phyloP scores from a whole-genome alignment of 1,140 invertebrate species.

The Plectrocnemia conspersa region DNA sequence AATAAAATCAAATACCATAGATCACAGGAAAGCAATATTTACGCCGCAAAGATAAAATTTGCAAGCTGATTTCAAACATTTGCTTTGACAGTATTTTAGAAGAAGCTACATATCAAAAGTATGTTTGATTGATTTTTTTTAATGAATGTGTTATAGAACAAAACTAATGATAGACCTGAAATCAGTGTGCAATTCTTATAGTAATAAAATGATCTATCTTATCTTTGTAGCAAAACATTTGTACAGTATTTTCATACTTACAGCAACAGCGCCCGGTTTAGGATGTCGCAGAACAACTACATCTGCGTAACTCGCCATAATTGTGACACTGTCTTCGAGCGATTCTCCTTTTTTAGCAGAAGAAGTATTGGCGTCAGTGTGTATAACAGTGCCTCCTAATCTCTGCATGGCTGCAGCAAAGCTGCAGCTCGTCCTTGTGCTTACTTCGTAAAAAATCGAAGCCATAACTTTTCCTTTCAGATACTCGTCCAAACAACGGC shows the following conservation, averaged over 20 bases:
- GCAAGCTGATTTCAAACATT: no score
- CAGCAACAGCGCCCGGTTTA: constrained; percentile 81
- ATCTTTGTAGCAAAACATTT: constrained; percentile 1
- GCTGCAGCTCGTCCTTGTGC: constrained; percentile 92
- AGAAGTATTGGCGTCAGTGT: constrained; percentile 83
- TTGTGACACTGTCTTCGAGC: constrained; percentile 80
- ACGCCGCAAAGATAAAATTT: constrained; percentile 3
- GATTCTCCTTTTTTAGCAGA: constrained; percentile 97
- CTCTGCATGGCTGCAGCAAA: constrained; percentile 95
- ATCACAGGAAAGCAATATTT: neutral
- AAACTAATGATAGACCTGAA: no score
- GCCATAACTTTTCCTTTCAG: constrained; percentile 92
- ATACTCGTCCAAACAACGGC: constrained; percentile 78
- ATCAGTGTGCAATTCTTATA: no score
- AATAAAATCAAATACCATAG: no score
- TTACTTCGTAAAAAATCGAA: constrained; percentile 96
- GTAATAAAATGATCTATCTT: neutral
- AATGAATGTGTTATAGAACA: no score
- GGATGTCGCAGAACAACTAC: constrained; percentile 93
- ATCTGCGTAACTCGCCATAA: constrained; percentile 86
- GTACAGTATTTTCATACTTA: constrained; percentile 51
- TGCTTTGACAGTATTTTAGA: neutral
- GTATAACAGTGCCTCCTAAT: constrained; percentile 86
- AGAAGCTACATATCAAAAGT: no score
- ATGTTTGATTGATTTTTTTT: no score